A percentile compares a stretch with the other conserved stretches of the same genome.
Conservation (phyloP, 2,888 invertebrate genomes). For the Acleris holmiana region DNA sequence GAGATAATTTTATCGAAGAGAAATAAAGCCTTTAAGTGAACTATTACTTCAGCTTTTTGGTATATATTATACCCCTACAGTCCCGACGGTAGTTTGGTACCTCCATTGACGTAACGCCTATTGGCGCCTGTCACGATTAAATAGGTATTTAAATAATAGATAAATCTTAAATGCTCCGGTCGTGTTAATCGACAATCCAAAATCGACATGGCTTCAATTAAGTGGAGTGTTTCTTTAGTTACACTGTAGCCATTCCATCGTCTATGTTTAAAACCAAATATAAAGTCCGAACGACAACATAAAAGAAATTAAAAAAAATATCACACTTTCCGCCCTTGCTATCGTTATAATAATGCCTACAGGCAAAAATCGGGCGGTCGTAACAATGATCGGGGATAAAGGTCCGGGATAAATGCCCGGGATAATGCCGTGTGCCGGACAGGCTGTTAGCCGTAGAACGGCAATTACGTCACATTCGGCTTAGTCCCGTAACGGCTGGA, state of each 20-base stretch:
- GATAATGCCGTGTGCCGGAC: conserved; percentile 5
- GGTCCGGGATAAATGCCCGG: conserved; percentile 7
- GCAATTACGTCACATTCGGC: conserved; percentile 11
- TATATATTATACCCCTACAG: too few species aligned
- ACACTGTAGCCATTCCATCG: too few species aligned
- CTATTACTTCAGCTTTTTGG: too few species aligned
- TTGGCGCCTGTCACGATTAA: too few species aligned
- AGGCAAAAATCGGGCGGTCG: neutral
- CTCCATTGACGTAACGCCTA: too few species aligned
- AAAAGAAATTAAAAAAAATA: neutral
- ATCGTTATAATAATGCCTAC: neutral
- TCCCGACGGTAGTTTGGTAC: too few species aligned
- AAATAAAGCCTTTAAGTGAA: neutral
- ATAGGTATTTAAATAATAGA: too few species aligned
- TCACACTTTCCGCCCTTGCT: neutral
- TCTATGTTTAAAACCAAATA: neutral
- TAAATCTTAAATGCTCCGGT: too few species aligned
- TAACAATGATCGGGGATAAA: conserved; percentile 2
- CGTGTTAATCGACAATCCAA: too few species aligned
- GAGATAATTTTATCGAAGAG: neutral
- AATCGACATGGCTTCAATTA: too few species aligned
- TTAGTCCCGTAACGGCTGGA: neutral
- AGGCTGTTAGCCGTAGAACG: conserved; percentile 2
- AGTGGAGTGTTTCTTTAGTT: too few species aligned
- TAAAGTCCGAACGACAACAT: neutral